Evolutionary conservation across 2,113 vertebrate genomes (phyloP).

Genomic region (Nannospalax galili): DNA sequence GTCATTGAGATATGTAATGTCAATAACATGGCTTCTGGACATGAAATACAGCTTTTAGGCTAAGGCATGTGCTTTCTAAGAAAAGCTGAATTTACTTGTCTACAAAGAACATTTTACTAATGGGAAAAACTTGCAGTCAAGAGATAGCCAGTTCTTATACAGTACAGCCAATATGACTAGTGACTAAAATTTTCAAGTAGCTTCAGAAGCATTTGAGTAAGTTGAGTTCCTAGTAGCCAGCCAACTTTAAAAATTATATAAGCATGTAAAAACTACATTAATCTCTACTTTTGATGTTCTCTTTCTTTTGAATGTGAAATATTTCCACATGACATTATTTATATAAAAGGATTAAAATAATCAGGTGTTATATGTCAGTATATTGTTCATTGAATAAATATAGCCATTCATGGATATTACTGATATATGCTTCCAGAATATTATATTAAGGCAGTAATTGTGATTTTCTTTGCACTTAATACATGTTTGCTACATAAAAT

Average conservation of each 20-base stretch:
- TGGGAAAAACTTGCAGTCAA: not conserved
- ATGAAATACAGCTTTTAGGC: not conserved
- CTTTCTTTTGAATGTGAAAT: not conserved
- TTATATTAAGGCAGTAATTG: not conserved
- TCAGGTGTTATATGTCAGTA: not conserved
- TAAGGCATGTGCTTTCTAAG: not conserved
- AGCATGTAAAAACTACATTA: not conserved
- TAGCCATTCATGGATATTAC: not conserved
- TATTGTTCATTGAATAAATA: not conserved
- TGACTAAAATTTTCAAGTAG: not conserved
- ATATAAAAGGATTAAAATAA: not conserved
- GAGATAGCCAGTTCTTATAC: constrained; percentile 6
- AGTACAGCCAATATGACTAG: not conserved
- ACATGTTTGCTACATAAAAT: not conserved
- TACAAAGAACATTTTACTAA: not conserved
- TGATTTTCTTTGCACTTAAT: not conserved
- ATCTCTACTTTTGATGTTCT: constrained; percentile 13
- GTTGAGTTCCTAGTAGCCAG: not conserved
- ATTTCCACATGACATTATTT: not conserved
- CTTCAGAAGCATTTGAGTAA: not conserved
- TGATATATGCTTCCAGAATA: not conserved
- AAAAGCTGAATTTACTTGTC: not conserved
- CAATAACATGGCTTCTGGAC: not conserved
- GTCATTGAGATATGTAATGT: not conserved
- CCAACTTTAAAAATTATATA: not conserved